A percentile compares a stretch with the other conserved stretches of the same genome.
These are phyloP conservation scores for Beroe forskalii DNA, from an alignment of 37 sponge, comb jelly and placozoan species.

Conservation along the genomic window DNA sequence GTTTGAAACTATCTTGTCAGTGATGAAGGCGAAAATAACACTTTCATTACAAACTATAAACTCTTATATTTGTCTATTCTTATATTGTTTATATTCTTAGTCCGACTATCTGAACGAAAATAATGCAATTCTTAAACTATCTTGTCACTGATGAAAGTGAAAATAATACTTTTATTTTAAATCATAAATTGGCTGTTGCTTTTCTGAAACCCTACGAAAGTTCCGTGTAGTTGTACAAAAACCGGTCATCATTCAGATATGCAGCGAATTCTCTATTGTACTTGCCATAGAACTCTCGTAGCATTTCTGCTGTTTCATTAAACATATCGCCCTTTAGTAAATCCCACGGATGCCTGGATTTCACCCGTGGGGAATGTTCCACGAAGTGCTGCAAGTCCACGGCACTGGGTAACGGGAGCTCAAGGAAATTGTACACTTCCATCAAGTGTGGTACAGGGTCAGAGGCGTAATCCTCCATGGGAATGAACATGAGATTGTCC, in stretches of 20 bases:
- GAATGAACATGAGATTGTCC: background rate
- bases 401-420: background rate
- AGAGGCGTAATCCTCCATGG: background rate
- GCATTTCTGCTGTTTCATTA: background rate
- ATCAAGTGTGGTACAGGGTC: background rate
- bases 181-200: too few species aligned
- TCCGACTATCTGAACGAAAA: too few species aligned
- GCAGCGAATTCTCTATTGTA: background rate
- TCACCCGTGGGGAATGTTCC: background rate
- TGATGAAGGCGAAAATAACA: too few species aligned
- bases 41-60: too few species aligned
- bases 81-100: too few species aligned
- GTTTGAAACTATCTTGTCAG: too few species aligned
- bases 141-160: too few species aligned
- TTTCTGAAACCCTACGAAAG: too few species aligned
- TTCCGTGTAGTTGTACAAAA: conserved; percentile 20
- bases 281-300: background rate
- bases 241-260: background rate
- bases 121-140: too few species aligned
- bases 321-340: background rate
- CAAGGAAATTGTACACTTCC: background rate
- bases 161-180: too few species aligned
- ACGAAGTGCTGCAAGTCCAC: background rate
- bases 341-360: background rate
- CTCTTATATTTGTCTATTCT: too few species aligned